phyloP scores from a whole-genome alignment of 2,797 vertebrate species.

The Epinephelus awoara region DNA sequence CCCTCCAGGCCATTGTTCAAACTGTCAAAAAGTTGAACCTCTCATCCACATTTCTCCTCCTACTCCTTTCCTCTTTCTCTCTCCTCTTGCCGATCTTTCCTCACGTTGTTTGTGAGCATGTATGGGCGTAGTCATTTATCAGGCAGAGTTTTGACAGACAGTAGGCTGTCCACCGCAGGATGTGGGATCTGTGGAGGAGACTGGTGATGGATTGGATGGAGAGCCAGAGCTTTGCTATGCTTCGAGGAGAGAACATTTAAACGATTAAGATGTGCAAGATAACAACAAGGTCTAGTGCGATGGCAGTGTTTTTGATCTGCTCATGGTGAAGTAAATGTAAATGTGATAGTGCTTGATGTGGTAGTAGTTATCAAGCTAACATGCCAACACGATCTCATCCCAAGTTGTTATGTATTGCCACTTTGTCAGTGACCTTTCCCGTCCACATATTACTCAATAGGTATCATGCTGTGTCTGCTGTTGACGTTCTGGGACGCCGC shows the following conservation, averaged over 20 bases:
- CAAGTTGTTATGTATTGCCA: no score
- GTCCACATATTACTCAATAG: no score
- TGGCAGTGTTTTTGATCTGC: neutral
- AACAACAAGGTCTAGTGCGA: neutral
- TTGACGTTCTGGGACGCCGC: no score
- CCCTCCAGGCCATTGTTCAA: conserved; percentile 69
- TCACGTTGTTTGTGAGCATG: conserved; percentile 51
- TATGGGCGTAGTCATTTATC: conserved; percentile 56
- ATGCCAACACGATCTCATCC: no score
- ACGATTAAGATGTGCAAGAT: conserved; percentile 37
- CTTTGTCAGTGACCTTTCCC: no score
- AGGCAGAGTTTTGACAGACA: conserved; percentile 56
- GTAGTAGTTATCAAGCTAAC: neutral
- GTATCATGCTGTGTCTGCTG: no score
- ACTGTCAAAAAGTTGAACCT: conserved; percentile 61
- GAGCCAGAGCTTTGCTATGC: conserved; percentile 11
- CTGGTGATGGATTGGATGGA: conserved; percentile 66
- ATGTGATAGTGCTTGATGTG: neutral
- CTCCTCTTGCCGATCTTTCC: conserved; percentile 48
- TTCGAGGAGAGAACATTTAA: conserved; percentile 34
- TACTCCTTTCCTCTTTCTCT: conserved; percentile 39
- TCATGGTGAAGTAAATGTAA: neutral
- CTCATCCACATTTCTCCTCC: conserved; percentile 58
- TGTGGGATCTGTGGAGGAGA: conserved; percentile 60
- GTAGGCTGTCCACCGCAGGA: conserved; percentile 49